Evolutionary conservation across 2,113 vertebrate genomes (phyloP).

Genomic region (Ptilonorhynchus violaceus): DNA sequence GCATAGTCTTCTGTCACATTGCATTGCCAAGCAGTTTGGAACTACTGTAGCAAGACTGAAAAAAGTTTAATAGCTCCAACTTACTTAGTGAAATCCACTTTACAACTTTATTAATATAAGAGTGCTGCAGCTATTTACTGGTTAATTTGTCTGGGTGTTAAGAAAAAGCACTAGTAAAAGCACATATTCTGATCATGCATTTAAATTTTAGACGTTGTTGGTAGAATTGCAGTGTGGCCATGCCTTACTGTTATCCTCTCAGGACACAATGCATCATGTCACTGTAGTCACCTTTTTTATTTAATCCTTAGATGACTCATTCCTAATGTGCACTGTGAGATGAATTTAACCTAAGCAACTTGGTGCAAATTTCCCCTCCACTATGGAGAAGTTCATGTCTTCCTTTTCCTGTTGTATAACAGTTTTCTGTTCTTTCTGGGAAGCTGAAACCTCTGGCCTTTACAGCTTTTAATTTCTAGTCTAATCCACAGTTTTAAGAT

Average conservation of each 20-base stretch:
- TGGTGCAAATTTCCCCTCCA: neutral
- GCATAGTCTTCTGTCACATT: neutral
- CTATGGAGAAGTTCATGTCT: neutral
- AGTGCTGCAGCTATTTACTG: neutral
- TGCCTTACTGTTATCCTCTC: neutral
- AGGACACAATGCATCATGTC: neutral
- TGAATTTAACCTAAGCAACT: neutral
- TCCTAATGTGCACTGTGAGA: neutral
- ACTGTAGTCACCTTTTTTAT: neutral
- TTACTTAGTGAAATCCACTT: neutral
- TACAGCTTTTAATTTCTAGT: neutral
- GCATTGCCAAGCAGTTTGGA: neutral
- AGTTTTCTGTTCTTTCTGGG: neutral
- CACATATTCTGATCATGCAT: neutral
- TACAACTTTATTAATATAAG: neutral
- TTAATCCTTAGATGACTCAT: neutral
- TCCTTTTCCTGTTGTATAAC: neutral
- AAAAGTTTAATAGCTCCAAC: neutral
- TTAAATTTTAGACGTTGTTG: neutral
- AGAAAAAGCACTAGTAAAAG: neutral
- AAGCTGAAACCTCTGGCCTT: neutral
- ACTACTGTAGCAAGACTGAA: neutral
- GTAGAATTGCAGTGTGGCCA: neutral
- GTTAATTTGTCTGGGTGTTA: neutral
- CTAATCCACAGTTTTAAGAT: neutral